Evolutionary conservation across 2,888 invertebrate species (phyloP).

Genomic region (Coenonympha glycerion): DNA sequence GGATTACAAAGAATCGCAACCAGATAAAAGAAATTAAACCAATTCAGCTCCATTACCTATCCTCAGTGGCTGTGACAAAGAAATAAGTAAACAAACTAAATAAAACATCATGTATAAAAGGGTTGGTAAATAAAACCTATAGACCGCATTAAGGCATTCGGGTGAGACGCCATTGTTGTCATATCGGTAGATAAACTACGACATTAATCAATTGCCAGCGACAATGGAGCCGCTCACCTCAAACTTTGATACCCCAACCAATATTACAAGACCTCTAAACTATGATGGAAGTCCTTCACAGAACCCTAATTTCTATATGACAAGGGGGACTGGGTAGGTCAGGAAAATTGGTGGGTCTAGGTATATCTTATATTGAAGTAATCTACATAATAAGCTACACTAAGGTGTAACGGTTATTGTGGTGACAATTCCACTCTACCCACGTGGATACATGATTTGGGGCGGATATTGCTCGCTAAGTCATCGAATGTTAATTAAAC

Average conservation of each 20-base stretch:
- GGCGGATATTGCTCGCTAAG: background rate
- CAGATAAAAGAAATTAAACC: no score
- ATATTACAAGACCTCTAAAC: constrained; percentile 36
- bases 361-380: constrained; percentile 46
- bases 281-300: constrained; percentile 17
- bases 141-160: constrained; percentile 65
- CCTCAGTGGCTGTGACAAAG: background rate
- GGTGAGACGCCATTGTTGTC: constrained; percentile 70
- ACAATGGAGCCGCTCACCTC: constrained; percentile 67
- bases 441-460: constrained; percentile 32
- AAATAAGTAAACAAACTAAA: constrained; percentile 27
- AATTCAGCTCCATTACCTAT: no score
- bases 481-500: background rate
- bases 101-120: constrained; percentile 53
- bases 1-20: no score
- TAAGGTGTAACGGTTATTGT: constrained; percentile 55
- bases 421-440: constrained; percentile 48
- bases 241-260: constrained; percentile 45
- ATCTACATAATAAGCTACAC: constrained; percentile 51
- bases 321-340: constrained; percentile 32
- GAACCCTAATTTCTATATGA: constrained; percentile 8
- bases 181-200: constrained; percentile 71
- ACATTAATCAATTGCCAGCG: constrained; percentile 67
- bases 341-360: constrained; percentile 33
- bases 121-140: constrained; percentile 62